Percentiles rank a stretch among this genome's conserved stretches.
Evolutionary conservation across 2,797 vertebrate species (phyloP).

Genomic region (Helicolenus hilgendorfi): DNA sequence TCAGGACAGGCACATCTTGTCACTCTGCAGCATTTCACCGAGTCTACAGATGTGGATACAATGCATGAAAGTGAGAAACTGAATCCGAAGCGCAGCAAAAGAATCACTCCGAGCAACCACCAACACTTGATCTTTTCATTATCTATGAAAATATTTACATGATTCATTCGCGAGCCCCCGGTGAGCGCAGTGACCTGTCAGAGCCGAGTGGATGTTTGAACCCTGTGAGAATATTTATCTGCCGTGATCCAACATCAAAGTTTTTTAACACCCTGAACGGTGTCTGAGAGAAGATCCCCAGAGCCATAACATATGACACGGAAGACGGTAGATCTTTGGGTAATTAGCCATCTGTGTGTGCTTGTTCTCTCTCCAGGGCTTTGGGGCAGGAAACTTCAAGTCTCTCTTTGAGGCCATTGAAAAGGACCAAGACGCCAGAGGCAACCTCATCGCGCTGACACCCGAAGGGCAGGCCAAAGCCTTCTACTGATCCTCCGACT

Average conservation of each 20-base stretch:
- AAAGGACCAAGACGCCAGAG: conserved; percentile 92
- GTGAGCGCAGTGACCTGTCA: conserved; percentile 15
- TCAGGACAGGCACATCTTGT: conserved; percentile 80
- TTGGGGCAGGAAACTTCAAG: conserved; percentile 94
- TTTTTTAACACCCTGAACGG: conserved; percentile 10
- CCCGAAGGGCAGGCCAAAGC: conserved; percentile 73
- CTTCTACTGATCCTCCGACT: conserved; percentile 81
- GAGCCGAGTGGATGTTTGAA: conserved; percentile 47
- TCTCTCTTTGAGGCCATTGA: conserved; percentile 94
- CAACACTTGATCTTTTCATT: conserved; percentile 72
- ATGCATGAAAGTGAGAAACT: conserved; percentile 78
- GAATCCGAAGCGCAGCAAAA: conserved; percentile 75
- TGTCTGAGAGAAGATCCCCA: conserved; percentile 56
- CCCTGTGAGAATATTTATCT: conserved; percentile 50
- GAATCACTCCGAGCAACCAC: conserved; percentile 51
- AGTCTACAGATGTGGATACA: conserved; percentile 77
- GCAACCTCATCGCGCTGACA: conserved; percentile 89
- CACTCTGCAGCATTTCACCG: conserved; percentile 62
- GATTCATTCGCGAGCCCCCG: conserved; percentile 53
- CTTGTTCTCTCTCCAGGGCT: conserved; percentile 87
- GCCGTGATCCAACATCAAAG: conserved; percentile 74
- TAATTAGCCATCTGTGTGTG: conserved; percentile 77
- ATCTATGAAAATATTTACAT: conserved; percentile 75
- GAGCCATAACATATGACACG: conserved; percentile 70
- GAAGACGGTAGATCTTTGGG: conserved; percentile 67